A percentile compares a stretch with the other conserved stretches of the same genome.
These are phyloP conservation scores for Adineta ricciae DNA, from an alignment of 2,888 invertebrate species.

Conservation along the genomic window DNA sequence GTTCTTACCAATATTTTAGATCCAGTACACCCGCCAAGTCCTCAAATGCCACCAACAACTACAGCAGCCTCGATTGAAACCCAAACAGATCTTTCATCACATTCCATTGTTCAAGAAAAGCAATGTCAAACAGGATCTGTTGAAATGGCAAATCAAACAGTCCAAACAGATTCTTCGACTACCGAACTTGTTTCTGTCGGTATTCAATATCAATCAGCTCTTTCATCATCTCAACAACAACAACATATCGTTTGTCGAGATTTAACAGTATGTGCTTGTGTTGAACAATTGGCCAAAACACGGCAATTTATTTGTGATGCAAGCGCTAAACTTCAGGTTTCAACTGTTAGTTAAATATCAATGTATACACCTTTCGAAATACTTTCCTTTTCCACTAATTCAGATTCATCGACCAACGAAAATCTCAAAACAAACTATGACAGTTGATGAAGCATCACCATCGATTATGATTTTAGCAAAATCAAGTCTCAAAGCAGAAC, in stretches of 20 bases:
- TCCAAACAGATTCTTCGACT: background rate
- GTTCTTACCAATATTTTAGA: background rate
- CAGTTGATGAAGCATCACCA: background rate
- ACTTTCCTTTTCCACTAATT: no score
- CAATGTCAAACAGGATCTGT: background rate
- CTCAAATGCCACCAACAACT: slow-evolving; percentile 7
- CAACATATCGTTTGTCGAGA: background rate
- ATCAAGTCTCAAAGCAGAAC: background rate
- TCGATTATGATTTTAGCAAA: background rate
- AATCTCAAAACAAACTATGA: background rate
- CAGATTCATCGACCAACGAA: background rate
- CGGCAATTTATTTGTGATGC: background rate
- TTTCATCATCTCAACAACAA: background rate
- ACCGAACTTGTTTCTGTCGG: background rate
- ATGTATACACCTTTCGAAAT: no score
- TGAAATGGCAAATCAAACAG: background rate
- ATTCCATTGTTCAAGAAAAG: background rate
- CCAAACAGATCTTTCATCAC: background rate
- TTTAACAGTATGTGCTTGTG: slow-evolving; percentile 11
- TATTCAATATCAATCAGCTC: background rate
- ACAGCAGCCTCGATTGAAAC: background rate
- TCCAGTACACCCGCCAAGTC: background rate
- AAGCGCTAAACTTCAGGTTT: background rate
- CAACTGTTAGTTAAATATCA: background rate
- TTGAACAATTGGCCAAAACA: background rate